A percentile compares a stretch with the other conserved stretches of the same genome.
Conservation (phyloP, 2,797 vertebrate species). For the Eptatretus atami region DNA sequence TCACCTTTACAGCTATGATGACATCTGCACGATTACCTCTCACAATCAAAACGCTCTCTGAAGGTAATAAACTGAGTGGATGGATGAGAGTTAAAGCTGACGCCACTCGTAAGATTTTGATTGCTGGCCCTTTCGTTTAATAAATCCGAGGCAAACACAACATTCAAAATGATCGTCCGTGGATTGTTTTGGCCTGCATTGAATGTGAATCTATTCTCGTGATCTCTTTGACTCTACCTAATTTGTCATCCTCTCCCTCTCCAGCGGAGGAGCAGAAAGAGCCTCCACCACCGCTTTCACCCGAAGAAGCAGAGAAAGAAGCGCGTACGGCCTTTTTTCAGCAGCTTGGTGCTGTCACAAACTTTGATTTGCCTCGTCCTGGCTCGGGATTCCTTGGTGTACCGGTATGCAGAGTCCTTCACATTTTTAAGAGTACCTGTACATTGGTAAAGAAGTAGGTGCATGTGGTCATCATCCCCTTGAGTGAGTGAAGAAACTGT, state of each 20-base stretch:
- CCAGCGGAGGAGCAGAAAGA: constrained; percentile 96
- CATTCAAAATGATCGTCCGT: too few relatives aligned
- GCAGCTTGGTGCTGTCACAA: constrained; percentile 80
- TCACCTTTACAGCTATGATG: constrained; percentile 99
- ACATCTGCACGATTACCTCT: constrained; percentile 93
- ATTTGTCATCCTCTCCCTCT: constrained; percentile 5
- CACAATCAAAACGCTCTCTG: constrained; percentile 86
- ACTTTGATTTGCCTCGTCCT: constrained; percentile 27
- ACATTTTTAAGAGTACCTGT: too few relatives aligned
- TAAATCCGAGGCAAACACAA: too few relatives aligned
- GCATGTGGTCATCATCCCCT: too few relatives aligned
- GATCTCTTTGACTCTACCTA: too few relatives aligned
- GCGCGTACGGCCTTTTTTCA: constrained; percentile 98
- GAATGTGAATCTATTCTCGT: background rate
- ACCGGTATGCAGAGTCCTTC: too few relatives aligned
- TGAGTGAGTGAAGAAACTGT: too few relatives aligned
- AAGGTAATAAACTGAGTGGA: constrained; percentile 23
- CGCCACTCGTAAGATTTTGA: too few relatives aligned
- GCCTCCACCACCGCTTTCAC: constrained; percentile 43
- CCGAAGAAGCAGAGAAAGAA: constrained; percentile 75
- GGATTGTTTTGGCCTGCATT: background rate
- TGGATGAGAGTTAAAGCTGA: too few relatives aligned
- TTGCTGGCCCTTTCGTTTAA: too few relatives aligned
- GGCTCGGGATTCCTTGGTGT: too few relatives aligned
- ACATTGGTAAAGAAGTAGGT: too few relatives aligned